Evolutionary conservation across 2,888 invertebrate genomes (phyloP).

Genomic region (Timandra comae): DNA sequence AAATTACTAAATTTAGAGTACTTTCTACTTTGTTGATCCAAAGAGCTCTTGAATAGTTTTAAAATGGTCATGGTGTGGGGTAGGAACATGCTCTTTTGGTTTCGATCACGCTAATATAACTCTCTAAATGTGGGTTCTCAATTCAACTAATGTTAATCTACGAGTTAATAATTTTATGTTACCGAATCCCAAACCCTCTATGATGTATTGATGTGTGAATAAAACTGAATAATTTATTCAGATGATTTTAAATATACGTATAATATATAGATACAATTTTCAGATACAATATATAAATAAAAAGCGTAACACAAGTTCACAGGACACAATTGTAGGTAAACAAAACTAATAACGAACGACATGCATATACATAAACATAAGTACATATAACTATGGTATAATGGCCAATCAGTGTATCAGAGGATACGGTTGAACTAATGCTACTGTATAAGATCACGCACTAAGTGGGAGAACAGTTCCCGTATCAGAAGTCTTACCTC

Average conservation of each 20-base stretch:
- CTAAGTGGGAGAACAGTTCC: conserved; percentile 13
- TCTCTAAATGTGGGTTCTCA: no score
- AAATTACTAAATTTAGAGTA: no score
- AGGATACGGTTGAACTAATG: conserved; percentile 2
- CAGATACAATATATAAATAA: conserved; percentile 46
- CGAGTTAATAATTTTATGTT: no score
- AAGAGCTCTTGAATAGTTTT: no score
- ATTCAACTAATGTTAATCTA: no score
- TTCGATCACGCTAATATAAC: no score
- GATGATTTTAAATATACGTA: conserved; percentile 6
- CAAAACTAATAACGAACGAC: conserved; percentile 23
- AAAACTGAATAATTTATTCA: not conserved
- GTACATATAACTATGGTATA: conserved; percentile 19
- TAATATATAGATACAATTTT: conserved; percentile 15
- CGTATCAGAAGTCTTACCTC: conserved; percentile 86
- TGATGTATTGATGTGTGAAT: not conserved
- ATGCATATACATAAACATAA: conserved; percentile 27
- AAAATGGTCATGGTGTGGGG: no score
- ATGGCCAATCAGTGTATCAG: conserved; percentile 14
- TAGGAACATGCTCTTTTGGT: no score
- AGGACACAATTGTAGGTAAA: conserved; percentile 72
- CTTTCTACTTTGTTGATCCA: no score
- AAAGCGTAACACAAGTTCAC: conserved; percentile 79
- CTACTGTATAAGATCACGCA: conserved; percentile 15
- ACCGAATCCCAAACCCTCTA: no score